phyloP scores from a whole-genome alignment of 2,113 vertebrate species.

The Grus americana region DNA sequence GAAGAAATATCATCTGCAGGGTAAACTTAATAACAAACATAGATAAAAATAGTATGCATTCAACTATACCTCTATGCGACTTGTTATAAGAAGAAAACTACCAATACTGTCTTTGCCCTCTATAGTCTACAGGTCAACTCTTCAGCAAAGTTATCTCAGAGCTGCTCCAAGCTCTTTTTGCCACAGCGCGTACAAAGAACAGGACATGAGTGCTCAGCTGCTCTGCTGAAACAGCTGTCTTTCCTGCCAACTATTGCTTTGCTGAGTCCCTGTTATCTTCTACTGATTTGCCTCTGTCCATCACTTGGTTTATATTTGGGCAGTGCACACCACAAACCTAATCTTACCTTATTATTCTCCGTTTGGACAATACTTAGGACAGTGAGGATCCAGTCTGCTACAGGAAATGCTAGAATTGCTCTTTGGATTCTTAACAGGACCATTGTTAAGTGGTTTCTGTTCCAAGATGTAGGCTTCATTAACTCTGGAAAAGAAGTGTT shows the following conservation, averaged over 20 bases:
- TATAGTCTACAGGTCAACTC: neutral
- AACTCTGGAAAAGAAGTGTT: neutral
- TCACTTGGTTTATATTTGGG: neutral
- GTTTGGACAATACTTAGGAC: neutral
- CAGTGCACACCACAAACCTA: neutral
- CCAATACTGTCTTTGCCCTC: neutral
- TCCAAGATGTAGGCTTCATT: neutral
- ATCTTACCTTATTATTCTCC: neutral
- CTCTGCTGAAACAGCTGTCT: neutral
- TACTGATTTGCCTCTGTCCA: neutral
- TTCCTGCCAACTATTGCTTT: no score
- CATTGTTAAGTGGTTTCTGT: neutral
- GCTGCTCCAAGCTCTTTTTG: neutral
- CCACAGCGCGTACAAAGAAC: neutral
- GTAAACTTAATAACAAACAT: neutral
- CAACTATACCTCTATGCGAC: neutral
- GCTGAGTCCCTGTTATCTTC: neutral
- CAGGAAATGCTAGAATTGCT: neutral
- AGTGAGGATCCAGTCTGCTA: neutral
- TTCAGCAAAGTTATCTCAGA: neutral
- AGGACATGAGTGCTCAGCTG: neutral
- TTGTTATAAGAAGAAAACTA: neutral
- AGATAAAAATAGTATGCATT: neutral
- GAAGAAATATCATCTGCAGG: neutral
- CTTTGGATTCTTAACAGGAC: neutral